A percentile compares a stretch with the other conserved stretches of the same genome.
These are phyloP conservation scores for Hippocampus comes DNA, from an alignment of 2,113 vertebrate genomes.

Conservation along the genomic window DNA sequence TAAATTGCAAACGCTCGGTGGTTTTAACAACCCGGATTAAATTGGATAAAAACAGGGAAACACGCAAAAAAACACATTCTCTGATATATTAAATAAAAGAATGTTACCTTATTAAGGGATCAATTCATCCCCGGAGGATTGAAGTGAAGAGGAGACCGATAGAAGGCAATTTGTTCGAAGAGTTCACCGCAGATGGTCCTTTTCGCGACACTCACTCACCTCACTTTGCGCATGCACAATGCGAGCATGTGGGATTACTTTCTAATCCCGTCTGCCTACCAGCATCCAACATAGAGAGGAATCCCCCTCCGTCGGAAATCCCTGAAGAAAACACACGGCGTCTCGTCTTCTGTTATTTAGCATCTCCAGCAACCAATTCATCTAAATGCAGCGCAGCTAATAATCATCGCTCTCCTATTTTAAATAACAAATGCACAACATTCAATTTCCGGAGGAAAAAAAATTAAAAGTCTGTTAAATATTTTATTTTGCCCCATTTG, in stretches of 20 bases:
- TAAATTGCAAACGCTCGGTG: neutral
- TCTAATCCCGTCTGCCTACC: conserved; percentile 45
- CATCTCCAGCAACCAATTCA: neutral
- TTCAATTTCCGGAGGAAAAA: neutral
- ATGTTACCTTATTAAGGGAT: conserved; percentile 40
- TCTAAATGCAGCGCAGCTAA: neutral
- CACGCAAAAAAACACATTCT: neutral
- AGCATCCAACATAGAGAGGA: conserved; percentile 18
- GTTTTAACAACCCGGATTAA: conserved; percentile 27
- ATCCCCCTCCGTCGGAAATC: conserved; percentile 7
- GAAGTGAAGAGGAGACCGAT: neutral
- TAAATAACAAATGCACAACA: neutral
- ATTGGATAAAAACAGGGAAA: neutral
- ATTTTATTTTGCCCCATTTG: conserved; percentile 36
- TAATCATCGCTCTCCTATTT: neutral
- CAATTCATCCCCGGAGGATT: neutral
- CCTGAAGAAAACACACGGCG: neutral
- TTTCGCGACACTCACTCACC: conserved; percentile 17
- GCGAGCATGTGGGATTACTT: conserved; percentile 45
- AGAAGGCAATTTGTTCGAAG: conserved; percentile 10
- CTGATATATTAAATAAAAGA: neutral
- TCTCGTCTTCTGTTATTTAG: neutral
- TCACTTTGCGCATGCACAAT: conserved; percentile 57
- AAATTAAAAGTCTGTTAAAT: conserved; percentile 13
- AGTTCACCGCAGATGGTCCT: neutral